A percentile compares a stretch with the other conserved stretches of the same genome.
These are phyloP conservation scores for Gymnocephalus cernua DNA, from an alignment of 2,113 vertebrate genomes.

Conservation along the genomic window DNA sequence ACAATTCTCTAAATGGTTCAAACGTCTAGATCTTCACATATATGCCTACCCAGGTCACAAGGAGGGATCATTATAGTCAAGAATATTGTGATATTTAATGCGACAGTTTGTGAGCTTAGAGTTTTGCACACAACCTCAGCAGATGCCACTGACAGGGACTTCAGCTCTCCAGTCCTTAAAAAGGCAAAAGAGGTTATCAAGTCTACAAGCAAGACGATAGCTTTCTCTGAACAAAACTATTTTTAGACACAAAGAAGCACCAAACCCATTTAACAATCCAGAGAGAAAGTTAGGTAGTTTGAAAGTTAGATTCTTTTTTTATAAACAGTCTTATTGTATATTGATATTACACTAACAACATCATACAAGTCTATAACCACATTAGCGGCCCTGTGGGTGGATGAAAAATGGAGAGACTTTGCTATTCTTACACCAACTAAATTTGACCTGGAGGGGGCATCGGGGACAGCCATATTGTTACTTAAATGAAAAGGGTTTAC, in stretches of 20 bases:
- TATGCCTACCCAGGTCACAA: neutral
- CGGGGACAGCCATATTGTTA: too few relatives aligned
- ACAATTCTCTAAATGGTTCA: neutral
- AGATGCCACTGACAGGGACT: neutral
- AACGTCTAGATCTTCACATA: neutral
- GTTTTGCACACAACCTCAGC: neutral
- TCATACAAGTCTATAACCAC: neutral
- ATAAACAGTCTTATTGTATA: neutral
- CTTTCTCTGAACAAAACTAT: conserved; percentile 11
- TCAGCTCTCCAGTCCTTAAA: conserved; percentile 9
- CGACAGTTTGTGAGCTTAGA: neutral
- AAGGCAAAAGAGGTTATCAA: conserved; percentile 32
- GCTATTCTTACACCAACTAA: too few relatives aligned
- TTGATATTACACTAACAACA: neutral
- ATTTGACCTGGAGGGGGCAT: too few relatives aligned
- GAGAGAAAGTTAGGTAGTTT: neutral
- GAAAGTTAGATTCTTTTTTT: neutral
- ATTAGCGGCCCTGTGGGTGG: neutral
- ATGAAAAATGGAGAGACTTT: neutral
- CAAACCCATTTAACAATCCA: neutral
- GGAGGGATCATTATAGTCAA: neutral
- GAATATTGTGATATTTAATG: neutral
- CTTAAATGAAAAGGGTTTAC: too few relatives aligned
- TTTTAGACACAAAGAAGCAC: neutral
- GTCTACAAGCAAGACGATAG: conserved; percentile 28